phyloP scores from a whole-genome alignment of 2,113 vertebrate genomes.

The Oncorhynchus keta region DNA sequence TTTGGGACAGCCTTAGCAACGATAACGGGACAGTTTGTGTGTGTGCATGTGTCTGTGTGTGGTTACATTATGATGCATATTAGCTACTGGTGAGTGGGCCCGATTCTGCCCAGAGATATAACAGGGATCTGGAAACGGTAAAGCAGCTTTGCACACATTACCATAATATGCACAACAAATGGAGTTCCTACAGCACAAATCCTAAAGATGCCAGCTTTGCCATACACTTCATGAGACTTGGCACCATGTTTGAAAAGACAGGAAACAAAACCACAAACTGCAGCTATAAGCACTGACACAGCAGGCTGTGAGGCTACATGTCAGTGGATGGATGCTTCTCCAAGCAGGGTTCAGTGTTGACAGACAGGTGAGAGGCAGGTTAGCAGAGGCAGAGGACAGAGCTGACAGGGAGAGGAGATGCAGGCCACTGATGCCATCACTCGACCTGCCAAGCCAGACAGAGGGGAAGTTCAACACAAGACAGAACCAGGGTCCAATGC shows the following conservation, averaged over 20 bases:
- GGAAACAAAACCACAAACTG: not conserved
- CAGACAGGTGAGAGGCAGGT: too few relatives aligned
- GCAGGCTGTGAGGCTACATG: not conserved
- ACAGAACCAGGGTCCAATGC: too few relatives aligned
- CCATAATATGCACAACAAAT: slow-evolving; percentile 19
- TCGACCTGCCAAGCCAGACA: too few relatives aligned
- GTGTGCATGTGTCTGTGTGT: not conserved
- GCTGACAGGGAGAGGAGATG: too few relatives aligned
- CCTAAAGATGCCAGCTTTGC: not conserved
- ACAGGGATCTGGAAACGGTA: slow-evolving; percentile 22
- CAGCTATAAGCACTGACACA: not conserved
- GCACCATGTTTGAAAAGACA: not conserved
- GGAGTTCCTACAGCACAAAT: not conserved
- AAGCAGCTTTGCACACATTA: slow-evolving; percentile 36
- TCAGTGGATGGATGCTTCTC: too few relatives aligned
- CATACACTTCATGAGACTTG: not conserved
- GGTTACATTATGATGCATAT: not conserved
- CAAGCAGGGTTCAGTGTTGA: too few relatives aligned
- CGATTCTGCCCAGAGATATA: slow-evolving; percentile 25
- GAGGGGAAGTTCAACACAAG: too few relatives aligned
- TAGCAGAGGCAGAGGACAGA: too few relatives aligned
- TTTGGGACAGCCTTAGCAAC: not conserved
- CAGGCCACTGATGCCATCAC: too few relatives aligned
- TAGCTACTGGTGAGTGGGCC: slow-evolving; percentile 19
- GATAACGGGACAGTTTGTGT: not conserved